Percentiles rank a stretch among this genome's conserved stretches.
phyloP scores from a whole-genome alignment of 2,113 vertebrate genomes.

The Butastur rufipennis region DNA sequence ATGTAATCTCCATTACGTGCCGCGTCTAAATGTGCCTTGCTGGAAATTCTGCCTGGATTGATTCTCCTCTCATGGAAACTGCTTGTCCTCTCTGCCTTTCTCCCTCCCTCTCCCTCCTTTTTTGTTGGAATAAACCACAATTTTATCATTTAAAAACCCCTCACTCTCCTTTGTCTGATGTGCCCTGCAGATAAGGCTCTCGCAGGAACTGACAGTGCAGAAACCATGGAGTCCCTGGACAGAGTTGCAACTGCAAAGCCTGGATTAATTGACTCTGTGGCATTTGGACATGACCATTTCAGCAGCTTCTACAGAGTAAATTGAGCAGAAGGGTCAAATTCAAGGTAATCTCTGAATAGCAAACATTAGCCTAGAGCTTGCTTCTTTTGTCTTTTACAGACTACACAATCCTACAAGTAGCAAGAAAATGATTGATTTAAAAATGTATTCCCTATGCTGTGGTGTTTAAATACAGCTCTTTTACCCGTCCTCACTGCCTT shows the following conservation, averaged over 20 bases:
- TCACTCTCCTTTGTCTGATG: conserved; percentile 2
- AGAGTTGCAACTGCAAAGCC: neutral
- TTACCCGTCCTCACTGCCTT: neutral
- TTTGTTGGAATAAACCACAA: neutral
- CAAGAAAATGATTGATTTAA: neutral
- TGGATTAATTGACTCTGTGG: neutral
- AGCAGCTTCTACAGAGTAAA: neutral
- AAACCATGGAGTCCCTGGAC: neutral
- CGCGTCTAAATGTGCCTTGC: neutral
- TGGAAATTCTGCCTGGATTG: conserved; percentile 17
- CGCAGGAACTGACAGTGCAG: neutral
- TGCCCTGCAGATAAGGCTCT: neutral
- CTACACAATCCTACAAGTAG: neutral
- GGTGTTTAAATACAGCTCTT: neutral
- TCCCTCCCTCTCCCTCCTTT: neutral
- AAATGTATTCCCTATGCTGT: neutral
- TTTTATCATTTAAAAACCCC: neutral
- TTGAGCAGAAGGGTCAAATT: conserved; percentile 43
- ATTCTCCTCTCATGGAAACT: neutral
- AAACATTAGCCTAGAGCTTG: neutral
- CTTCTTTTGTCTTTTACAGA: conserved; percentile 10
- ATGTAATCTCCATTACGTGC: conserved; percentile 49
- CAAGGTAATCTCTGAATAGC: conserved; percentile 20
- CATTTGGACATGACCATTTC: neutral
- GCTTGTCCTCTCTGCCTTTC: neutral